Conservation (phyloP, 2,797 vertebrate species). For the Bucorvus abyssinicus region DNA sequence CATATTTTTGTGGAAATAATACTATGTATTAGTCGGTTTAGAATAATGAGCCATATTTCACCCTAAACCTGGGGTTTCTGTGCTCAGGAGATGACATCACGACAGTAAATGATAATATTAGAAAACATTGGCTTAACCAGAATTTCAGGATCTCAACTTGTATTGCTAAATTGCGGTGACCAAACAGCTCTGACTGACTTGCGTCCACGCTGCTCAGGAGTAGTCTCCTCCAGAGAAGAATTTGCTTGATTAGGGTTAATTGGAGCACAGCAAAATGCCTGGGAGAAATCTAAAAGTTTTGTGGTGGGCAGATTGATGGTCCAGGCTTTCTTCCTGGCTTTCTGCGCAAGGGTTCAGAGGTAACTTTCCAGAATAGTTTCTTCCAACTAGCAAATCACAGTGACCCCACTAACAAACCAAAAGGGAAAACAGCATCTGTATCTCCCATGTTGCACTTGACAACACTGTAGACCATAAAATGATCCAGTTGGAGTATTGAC, state of each 20-base stretch:
- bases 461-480: background rate
- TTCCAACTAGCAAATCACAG: background rate
- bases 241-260: background rate
- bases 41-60: background rate
- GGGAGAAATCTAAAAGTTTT: background rate
- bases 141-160: background rate
- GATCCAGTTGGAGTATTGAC: background rate
- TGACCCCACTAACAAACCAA: background rate
- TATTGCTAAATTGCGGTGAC: background rate
- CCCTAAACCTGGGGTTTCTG: rapidly evolving
- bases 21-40: background rate
- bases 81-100: background rate
- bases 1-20: background rate
- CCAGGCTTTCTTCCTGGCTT: background rate
- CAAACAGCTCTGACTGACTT: background rate
- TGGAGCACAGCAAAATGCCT: background rate
- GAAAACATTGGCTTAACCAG: background rate
- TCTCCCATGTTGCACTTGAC: background rate
- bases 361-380: background rate
- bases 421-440: background rate
- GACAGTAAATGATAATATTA: background rate
- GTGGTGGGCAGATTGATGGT: background rate
- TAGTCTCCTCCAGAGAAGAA: background rate
- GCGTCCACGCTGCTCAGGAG: background rate
- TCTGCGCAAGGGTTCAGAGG: background rate